Percentiles rank a stretch among this genome's conserved stretches.
These are phyloP conservation scores for Norana najaformis DNA, from an alignment of 2,888 invertebrate genomes.

Conservation along the genomic window DNA sequence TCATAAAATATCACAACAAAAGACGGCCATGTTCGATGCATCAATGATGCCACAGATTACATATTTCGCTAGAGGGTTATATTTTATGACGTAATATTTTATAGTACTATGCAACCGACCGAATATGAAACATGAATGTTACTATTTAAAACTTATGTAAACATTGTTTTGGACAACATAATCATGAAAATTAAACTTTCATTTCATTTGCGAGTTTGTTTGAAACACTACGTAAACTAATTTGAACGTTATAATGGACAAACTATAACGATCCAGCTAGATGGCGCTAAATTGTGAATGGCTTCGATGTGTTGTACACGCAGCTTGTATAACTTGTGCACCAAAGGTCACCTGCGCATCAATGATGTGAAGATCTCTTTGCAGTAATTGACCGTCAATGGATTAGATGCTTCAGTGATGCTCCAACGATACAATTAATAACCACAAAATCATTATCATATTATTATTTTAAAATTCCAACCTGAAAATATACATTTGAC, in stretches of 20 bases:
- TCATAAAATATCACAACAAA: conserved; percentile 16
- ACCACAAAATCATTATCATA: not conserved
- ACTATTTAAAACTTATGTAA: not conserved
- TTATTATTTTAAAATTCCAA: too few species aligned
- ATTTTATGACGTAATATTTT: not conserved
- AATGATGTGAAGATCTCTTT: not conserved
- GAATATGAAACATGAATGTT: not conserved
- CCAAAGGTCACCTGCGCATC: not conserved
- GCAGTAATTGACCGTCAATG: not conserved
- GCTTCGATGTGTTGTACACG: not conserved
- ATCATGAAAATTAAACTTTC: not conserved
- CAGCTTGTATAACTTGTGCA: not conserved
- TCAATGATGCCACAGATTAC: conserved; percentile 16
- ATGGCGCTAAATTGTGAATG: conserved; percentile 6
- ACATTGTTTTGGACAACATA: not conserved
- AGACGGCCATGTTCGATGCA: conserved; percentile 22
- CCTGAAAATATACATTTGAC: too few species aligned
- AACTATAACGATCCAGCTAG: not conserved
- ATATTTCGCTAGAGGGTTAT: not conserved
- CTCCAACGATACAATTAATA: not conserved
- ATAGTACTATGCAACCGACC: not conserved
- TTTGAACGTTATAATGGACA: not conserved
- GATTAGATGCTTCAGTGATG: not conserved
- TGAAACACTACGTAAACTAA: not conserved
- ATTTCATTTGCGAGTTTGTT: not conserved